Evolutionary conservation across 2,113 vertebrate species (phyloP), one percentile per base, ranked within the genome.

Genomic region (Podarcis cretensis): DNA sequence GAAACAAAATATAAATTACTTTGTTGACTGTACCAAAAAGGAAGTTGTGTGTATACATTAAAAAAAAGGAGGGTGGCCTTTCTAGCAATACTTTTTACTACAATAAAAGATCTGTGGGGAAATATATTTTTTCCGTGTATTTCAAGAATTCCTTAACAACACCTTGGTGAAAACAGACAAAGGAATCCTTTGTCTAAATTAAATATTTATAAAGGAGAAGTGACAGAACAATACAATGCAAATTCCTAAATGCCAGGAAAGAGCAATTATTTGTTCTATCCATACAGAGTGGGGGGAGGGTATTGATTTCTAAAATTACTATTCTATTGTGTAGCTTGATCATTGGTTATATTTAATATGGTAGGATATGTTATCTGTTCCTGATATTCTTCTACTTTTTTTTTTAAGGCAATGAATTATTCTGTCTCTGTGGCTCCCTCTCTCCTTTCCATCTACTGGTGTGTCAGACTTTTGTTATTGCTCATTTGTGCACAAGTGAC

Each of bases 401-500:
- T 92, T 92, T 92, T 23, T 92, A 89, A 87, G 92, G n/a, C 0
- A 0, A 87, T 83, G 93, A 94, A 89, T 94, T 84, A 93, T 91
- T 90, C 87, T 86, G 87, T 94, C 93, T 93, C 71, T 83, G 89
- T 92, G 86, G 40, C 85, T 88, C 80, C 7, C 12, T 25, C 2
- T 18, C 37, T 43, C 92, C 43, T 8, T 91, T 89, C 89, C 69
- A 90, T 92, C 93, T 86, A 43, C 48, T 54, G 81, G 73, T 37
- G 6, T 0, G 73, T 78, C 89, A 87, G 73, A 87, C 74, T 95
- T 91, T 59, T 89, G 83, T 75, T n/a, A 12, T 90, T 86, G 86
- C 84, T 93, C 84, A 84, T 96, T 95, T 95, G 91, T 92, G 92
- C 63, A 3, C 30, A 2, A 91, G 85, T 93, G 92, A 96, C 79